Conservation (phyloP, 1,140 invertebrate genomes). For the Drosophila chauvacae region DNA sequence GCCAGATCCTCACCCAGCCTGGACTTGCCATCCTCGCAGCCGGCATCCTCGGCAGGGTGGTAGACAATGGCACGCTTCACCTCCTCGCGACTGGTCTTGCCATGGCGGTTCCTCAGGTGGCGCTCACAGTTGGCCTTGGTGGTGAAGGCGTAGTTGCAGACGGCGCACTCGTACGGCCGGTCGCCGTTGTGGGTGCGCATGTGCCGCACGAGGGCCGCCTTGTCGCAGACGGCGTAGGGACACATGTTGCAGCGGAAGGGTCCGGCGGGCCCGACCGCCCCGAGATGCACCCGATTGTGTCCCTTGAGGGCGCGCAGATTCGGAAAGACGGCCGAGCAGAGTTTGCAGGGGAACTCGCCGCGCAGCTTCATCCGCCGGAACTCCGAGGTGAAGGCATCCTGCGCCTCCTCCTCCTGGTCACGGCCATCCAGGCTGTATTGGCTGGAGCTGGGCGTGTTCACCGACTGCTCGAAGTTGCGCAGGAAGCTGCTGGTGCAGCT, state of each 20-base stretch:
- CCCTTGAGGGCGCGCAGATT: slow-evolving; percentile 95
- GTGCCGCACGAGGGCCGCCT: slow-evolving; percentile 94
- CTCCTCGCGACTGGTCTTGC: slow-evolving; percentile 92
- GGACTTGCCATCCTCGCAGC: slow-evolving; percentile 86
- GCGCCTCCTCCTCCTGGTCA: slow-evolving; percentile 90
- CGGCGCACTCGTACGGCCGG: slow-evolving; percentile 95
- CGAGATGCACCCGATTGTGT: slow-evolving; percentile 92
- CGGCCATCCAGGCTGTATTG: slow-evolving; percentile 77
- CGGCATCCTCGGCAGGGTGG: slow-evolving; percentile 92
- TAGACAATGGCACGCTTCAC: slow-evolving; percentile 94
- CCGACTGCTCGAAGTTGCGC: slow-evolving; percentile 80
- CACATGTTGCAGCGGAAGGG: slow-evolving; percentile 97
- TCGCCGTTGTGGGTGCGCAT: slow-evolving; percentile 97
- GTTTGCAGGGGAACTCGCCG: slow-evolving; percentile 94
- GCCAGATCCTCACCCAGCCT: slow-evolving; percentile 45
- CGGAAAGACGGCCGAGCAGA: slow-evolving; percentile 93
- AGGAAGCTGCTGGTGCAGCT: slow-evolving; percentile 79
- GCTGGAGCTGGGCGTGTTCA: slow-evolving; percentile 79
- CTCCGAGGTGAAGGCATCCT: slow-evolving; percentile 91
- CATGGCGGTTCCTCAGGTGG: slow-evolving; percentile 95
- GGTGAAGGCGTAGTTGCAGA: slow-evolving; percentile 98
- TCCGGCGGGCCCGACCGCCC: slow-evolving; percentile 87
- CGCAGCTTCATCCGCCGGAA: slow-evolving; percentile 94
- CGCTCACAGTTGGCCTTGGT: slow-evolving; percentile 96
- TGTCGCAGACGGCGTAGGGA: slow-evolving; percentile 94